Conservation (phyloP, 2,888 invertebrate genomes). For the Blastobasis adustella region DNA sequence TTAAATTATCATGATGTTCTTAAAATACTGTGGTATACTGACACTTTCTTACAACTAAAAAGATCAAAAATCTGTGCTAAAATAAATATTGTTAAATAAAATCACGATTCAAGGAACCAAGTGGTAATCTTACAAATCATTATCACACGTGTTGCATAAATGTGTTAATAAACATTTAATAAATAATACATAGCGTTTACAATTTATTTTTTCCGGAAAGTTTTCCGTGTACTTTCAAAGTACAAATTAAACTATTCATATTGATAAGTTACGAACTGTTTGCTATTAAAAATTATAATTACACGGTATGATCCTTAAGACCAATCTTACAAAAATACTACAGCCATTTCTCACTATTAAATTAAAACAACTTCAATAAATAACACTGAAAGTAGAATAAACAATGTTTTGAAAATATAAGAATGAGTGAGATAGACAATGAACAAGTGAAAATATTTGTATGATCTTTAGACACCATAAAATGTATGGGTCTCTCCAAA, state of each 20-base stretch:
- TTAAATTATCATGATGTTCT: slow-evolving; percentile 11
- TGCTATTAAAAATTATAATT: too few relatives aligned
- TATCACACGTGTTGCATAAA: slow-evolving; percentile 5
- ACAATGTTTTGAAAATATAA: too few relatives aligned
- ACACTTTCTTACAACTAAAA: slow-evolving; percentile 1
- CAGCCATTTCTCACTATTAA: slow-evolving; percentile 7
- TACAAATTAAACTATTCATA: too few relatives aligned
- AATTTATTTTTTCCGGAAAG: too few relatives aligned
- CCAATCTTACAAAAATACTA: neutral
- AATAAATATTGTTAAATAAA: slow-evolving; percentile 10
- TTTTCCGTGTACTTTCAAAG: too few relatives aligned
- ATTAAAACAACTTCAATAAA: neutral
- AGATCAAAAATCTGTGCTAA: neutral
- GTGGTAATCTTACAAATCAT: neutral
- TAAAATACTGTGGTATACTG: slow-evolving; percentile 1
- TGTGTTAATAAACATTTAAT: neutral
- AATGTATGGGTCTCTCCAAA: too few relatives aligned
- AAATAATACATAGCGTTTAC: neutral
- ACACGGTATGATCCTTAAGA: too few relatives aligned
- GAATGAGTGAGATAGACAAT: too few relatives aligned
- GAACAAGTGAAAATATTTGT: too few relatives aligned
- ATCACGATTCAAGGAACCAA: slow-evolving; percentile 27
- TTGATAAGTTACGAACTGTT: too few relatives aligned
- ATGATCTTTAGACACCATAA: too few relatives aligned
- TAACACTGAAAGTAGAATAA: neutral